Evolutionary conservation across 1,140 invertebrate species (phyloP).

Genomic region (Bombus superbus): DNA sequence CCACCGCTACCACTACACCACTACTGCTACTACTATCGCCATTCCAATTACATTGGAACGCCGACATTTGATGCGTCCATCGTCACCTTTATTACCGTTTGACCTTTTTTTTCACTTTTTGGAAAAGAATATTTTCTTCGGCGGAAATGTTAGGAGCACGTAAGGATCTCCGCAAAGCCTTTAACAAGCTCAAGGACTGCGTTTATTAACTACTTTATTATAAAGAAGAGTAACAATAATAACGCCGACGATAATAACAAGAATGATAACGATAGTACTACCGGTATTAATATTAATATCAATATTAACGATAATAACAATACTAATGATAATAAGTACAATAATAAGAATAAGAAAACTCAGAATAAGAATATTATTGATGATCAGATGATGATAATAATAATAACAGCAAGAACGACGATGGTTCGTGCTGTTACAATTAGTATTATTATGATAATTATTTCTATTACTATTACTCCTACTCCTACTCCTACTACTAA

Average conservation of each 20-base stretch:
- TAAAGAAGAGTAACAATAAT: not conserved
- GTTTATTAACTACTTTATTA: slow-evolving; percentile 11
- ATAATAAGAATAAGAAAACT: not conserved
- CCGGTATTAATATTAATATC: not conserved
- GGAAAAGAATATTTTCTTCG: not conserved
- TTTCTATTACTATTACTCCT: slow-evolving; percentile 54
- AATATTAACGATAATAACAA: not conserved
- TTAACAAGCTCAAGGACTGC: slow-evolving; percentile 26
- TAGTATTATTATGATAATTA: slow-evolving; percentile 28
- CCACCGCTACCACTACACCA: too few relatives aligned
- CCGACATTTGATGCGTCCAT: slow-evolving; percentile 36
- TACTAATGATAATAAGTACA: not conserved
- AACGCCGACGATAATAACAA: slow-evolving; percentile 3
- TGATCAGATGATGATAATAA: not conserved
- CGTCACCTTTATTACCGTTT: not conserved
- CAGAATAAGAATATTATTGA: not conserved
- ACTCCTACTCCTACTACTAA: slow-evolving; percentile 63
- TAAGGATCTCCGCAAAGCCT: slow-evolving; percentile 23
- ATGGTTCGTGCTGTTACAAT: slow-evolving; percentile 24
- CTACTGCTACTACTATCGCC: slow-evolving; percentile 38
- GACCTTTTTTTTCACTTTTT: not conserved
- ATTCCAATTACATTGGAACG: slow-evolving; percentile 17
- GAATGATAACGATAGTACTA: slow-evolving; percentile 1
- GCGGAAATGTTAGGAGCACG: not conserved
- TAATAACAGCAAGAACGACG: not conserved